These are phyloP conservation scores for Mesorhabditis spiculigera DNA, from an alignment of 2,888 invertebrate species.

Conservation along the genomic window DNA sequence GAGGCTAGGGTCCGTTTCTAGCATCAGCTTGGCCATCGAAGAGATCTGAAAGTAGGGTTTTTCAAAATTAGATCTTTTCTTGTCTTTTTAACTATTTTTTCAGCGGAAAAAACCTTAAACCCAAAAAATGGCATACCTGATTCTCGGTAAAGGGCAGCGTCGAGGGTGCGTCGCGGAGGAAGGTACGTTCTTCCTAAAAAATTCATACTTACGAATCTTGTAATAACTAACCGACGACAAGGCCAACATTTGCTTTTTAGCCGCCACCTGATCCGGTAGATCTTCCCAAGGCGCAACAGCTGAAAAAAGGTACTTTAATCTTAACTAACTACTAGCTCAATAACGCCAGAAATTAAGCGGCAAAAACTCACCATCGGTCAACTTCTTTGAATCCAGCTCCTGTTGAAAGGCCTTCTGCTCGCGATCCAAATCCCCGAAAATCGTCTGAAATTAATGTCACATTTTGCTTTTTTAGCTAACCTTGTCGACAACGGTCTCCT, in stretches of 20 bases:
- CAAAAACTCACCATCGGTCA: slow-evolving; percentile 11
- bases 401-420: slow-evolving; percentile 94
- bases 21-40: slow-evolving; percentile 83
- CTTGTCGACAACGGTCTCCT: slow-evolving; percentile 31
- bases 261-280: slow-evolving; percentile 84
- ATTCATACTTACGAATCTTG: not conserved
- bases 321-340: not conserved
- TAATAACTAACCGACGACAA: slow-evolving; percentile 74
- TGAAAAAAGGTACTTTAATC: slow-evolving; percentile 39
- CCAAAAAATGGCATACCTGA: not conserved
- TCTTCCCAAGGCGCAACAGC: slow-evolving; percentile 86
- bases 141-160: slow-evolving; percentile 7
- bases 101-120: not conserved
- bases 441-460: slow-evolving; percentile 70
- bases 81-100: not conserved
- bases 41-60: slow-evolving; percentile 58
- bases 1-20: slow-evolving; percentile 89
- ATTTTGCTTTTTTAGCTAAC: slow-evolving; percentile 12
- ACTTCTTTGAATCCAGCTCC: slow-evolving; percentile 68
- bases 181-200: slow-evolving; percentile 86
- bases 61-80: not conserved
- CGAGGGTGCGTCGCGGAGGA: slow-evolving; percentile 85
- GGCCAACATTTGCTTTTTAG: slow-evolving; percentile 91
- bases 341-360: not conserved
- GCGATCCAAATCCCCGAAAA: slow-evolving; percentile 91